These are phyloP conservation scores for Bombus confusus DNA, from an alignment of 1,140 invertebrate genomes.

Conservation along the genomic window DNA sequence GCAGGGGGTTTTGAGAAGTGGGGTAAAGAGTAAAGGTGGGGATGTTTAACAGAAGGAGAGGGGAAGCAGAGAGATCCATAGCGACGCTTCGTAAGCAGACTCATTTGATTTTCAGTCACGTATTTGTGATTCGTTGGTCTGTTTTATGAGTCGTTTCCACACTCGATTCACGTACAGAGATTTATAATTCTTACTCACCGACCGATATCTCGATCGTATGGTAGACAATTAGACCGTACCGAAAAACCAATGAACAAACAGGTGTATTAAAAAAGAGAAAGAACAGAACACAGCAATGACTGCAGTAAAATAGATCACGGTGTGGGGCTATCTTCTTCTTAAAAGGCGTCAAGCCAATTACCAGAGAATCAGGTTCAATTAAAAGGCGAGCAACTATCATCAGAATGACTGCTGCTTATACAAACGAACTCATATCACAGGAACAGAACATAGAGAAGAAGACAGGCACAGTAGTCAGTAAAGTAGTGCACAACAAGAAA, in stretches of 20 bases:
- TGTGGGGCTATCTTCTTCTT: slow-evolving; percentile 20
- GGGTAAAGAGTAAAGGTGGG: slow-evolving; percentile 37
- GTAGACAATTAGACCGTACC: neutral
- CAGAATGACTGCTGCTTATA: slow-evolving; percentile 60
- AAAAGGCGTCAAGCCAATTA: slow-evolving; percentile 45
- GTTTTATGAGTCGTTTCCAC: slow-evolving; percentile 21
- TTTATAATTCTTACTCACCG: neutral
- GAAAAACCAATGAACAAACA: slow-evolving; percentile 21
- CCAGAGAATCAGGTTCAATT: slow-evolving; percentile 46
- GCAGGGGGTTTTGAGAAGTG: slow-evolving; percentile 41
- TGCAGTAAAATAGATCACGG: slow-evolving; percentile 36
- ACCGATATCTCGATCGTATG: neutral
- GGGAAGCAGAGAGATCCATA: slow-evolving; percentile 26
- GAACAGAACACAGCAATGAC: slow-evolving; percentile 1
- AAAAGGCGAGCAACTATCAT: slow-evolving; percentile 44
- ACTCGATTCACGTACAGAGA: neutral
- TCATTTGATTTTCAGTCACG: slow-evolving; percentile 55
- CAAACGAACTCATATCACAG: slow-evolving; percentile 33
- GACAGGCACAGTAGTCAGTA: slow-evolving; percentile 12
- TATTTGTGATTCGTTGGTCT: slow-evolving; percentile 37
- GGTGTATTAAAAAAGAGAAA: neutral
- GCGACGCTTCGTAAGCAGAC: slow-evolving; percentile 17
- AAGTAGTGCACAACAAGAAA: slow-evolving; percentile 2
- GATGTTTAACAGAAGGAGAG: slow-evolving; percentile 20
- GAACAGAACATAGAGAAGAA: slow-evolving; percentile 41